phyloP scores from a whole-genome alignment of 1,140 invertebrate species.

The Pectinophora gossypiella region DNA sequence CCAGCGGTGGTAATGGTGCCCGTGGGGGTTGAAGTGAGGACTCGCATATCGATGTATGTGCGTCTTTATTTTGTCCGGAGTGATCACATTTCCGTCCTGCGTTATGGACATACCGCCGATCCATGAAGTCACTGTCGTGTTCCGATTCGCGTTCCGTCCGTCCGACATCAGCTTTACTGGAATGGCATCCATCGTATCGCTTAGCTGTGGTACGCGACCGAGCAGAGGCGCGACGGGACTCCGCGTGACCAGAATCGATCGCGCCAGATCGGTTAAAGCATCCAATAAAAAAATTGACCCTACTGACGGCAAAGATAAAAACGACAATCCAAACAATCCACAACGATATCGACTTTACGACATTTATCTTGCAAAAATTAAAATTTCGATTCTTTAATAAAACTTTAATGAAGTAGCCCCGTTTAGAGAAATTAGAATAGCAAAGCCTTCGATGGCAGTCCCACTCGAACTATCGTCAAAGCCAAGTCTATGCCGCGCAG shows the following conservation, averaged over 20 bases:
- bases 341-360: conserved; percentile 58
- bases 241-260: conserved; percentile 43
- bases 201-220: conserved; percentile 58
- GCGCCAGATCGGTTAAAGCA: conserved; percentile 47
- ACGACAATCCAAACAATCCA: conserved; percentile 49
- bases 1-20: conserved; percentile 63
- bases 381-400: conserved; percentile 31
- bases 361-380: conserved; percentile 57
- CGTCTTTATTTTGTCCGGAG: conserved; percentile 66
- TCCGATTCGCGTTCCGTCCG: conserved; percentile 58
- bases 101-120: conserved; percentile 72
- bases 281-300: conserved; percentile 39
- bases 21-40: conserved; percentile 66
- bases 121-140: conserved; percentile 60
- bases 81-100: conserved; percentile 66
- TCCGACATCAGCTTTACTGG: conserved; percentile 73
- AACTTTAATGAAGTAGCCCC: conserved; percentile 24
- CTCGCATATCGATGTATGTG: conserved; percentile 66
- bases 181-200: conserved; percentile 68
- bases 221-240: conserved; percentile 52
- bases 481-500: conserved; percentile 73
- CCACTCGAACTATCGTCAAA: conserved; percentile 59
- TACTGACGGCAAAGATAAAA: conserved; percentile 45
- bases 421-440: conserved; percentile 37
- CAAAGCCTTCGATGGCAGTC: conserved; percentile 56